Evolutionary conservation across 2,888 invertebrate species (phyloP), one percentile per base, ranked within the genome.

Genomic region (Octodonta nipae): DNA sequence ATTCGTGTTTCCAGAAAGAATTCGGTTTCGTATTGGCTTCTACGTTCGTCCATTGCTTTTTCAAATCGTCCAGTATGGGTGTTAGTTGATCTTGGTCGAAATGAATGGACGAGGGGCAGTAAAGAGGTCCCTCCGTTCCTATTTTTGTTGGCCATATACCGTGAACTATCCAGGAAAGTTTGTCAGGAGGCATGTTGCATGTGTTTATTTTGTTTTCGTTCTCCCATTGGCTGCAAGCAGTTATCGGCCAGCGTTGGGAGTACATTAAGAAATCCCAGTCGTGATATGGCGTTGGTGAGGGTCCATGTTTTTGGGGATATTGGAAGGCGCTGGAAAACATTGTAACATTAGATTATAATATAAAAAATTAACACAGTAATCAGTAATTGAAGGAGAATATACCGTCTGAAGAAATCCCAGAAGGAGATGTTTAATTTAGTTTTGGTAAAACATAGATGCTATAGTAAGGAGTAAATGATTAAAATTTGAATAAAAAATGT

Each of bases 111-210:
- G 64, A 67, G 45, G 85, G 79, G 51, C 86, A 87, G 54, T 71
- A 82, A 4, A 55, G 55, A 1, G 86, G 86, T 0, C 81, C 83
- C 1, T 69, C 56, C 1, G 69, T 71, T 1, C 76, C 73, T 28
- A 1, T 66, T 56, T 52, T 76, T 74, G 1, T 81, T 0, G 87
- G 87, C 87, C 87, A 87, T 22, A 86, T 66, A 2, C 86, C 86
- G 50, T 87, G 86, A 16, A 87, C 71, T 0, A 78, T 74, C 86
- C 86, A 87, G 2, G 72, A 62, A 31, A 73, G 66, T 8, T 60
- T 63, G 28, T 68, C 63, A 2, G 55, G 56, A 2, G 82, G 83
- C 44, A 83, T 56, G 1, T 60, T 54, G 50, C 86, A 87, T 2
- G 66, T 63, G 46, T 80, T 73, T 0, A 63, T 52, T 1, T 67